phyloP scores from a whole-genome alignment of 2,113 vertebrate species.

The Entomyzon cyanotis region DNA sequence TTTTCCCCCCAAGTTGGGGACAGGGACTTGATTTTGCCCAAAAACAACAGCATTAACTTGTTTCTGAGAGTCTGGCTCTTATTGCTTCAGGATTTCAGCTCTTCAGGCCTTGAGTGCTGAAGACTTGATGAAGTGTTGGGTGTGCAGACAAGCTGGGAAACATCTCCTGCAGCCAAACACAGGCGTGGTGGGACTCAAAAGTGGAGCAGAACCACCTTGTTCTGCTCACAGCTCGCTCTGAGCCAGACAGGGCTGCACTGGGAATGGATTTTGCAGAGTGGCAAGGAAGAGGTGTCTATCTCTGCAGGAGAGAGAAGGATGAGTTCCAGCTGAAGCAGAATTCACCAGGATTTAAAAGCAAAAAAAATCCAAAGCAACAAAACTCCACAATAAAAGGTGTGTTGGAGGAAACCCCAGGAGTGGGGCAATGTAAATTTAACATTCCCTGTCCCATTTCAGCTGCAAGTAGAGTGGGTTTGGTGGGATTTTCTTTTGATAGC shows the following conservation, averaged over 20 bases:
- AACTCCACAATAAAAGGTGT: not conserved
- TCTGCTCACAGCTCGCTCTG: not conserved
- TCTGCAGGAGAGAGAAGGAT: not conserved
- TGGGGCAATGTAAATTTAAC: not conserved
- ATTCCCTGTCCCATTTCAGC: not conserved
- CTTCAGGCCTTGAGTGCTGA: not conserved
- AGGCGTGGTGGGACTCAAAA: not conserved
- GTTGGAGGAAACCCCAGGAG: not conserved
- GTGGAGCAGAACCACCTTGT: not conserved
- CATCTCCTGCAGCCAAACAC: not conserved
- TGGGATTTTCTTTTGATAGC: not conserved
- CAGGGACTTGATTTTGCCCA: not conserved
- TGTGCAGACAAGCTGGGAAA: constrained; percentile 16
- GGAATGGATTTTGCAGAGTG: not conserved
- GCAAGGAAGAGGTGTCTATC: not conserved
- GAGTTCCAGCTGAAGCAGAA: not conserved
- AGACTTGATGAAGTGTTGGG: constrained; percentile 7
- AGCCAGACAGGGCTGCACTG: not conserved
- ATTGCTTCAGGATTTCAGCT: not conserved
- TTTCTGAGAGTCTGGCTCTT: not conserved
- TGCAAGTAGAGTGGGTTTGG: not conserved
- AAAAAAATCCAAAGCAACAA: not conserved
- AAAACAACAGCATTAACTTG: not conserved
- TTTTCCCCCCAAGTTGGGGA: not conserved
- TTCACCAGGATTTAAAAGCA: not conserved